Evolutionary conservation across 2,888 invertebrate species (phyloP).

Genomic region (Chrysolina oricalcia): DNA sequence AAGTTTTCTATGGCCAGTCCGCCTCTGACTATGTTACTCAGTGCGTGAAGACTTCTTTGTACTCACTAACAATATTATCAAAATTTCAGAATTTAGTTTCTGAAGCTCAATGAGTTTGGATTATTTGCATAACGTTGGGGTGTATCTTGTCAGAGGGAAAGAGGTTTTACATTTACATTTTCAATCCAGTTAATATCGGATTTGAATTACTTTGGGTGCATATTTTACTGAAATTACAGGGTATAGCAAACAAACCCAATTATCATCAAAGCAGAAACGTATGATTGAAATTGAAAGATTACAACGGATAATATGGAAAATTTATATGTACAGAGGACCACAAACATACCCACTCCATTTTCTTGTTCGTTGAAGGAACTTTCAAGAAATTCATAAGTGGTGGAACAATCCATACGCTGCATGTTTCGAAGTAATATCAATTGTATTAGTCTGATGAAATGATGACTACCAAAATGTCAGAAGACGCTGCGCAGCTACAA

Average conservation of each 20-base stretch:
- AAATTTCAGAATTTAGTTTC: slow-evolving; percentile 26
- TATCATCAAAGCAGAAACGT: background rate
- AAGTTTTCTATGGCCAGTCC: background rate
- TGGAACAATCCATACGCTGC: too few relatives aligned
- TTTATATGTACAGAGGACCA: too few relatives aligned
- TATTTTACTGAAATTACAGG: slow-evolving; percentile 13
- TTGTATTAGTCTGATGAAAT: too few relatives aligned
- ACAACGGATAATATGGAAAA: too few relatives aligned
- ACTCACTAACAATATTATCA: slow-evolving; percentile 41
- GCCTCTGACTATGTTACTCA: slow-evolving; percentile 14
- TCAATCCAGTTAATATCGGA: background rate
- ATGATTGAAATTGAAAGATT: too few relatives aligned
- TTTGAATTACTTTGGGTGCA: slow-evolving; percentile 6
- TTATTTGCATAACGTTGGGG: slow-evolving; percentile 44
- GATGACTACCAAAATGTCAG: too few relatives aligned
- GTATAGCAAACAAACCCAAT: background rate
- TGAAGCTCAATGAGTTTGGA: slow-evolving; percentile 36
- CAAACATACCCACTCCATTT: too few relatives aligned
- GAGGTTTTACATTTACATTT: background rate
- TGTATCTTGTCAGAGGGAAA: slow-evolving; percentile 15
- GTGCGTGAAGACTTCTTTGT: slow-evolving; percentile 34
- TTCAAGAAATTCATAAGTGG: too few relatives aligned
- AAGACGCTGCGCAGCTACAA: too few relatives aligned
- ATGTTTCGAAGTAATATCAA: too few relatives aligned
- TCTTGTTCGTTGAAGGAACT: too few relatives aligned